Evolutionary conservation across 2,113 vertebrate genomes (phyloP).

Genomic region (Lota lota): DNA sequence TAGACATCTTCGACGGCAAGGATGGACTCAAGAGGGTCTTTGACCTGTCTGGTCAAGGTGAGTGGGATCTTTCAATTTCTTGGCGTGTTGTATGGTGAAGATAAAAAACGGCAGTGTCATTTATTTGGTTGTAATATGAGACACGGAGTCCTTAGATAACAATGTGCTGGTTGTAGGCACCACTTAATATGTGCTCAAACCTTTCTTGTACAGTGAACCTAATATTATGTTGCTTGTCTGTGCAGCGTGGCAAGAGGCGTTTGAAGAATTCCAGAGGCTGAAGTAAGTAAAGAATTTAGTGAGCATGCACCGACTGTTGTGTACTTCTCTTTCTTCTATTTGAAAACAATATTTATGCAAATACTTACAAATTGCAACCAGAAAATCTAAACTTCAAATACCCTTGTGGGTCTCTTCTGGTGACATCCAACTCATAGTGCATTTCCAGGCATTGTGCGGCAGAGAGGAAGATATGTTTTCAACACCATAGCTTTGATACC

Average conservation of each 20-base stretch:
- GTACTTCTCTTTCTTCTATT: conserved; percentile 15
- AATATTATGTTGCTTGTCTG: conserved; percentile 19
- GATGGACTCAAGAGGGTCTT: conserved; percentile 80
- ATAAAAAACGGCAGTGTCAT: no score
- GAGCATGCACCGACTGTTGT: conserved; percentile 11
- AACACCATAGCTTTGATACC: conserved; percentile 15
- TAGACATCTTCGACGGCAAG: conserved; percentile 94
- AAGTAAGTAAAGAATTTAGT: conserved; percentile 84
- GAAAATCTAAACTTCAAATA: conserved; percentile 35
- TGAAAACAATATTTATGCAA: conserved; percentile 41
- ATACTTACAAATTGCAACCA: conserved; percentile 22
- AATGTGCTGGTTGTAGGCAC: no score
- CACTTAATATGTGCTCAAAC: no score
- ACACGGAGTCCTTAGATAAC: no score
- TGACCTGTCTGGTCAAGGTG: conserved; percentile 91
- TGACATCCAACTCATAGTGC: conserved; percentile 20
- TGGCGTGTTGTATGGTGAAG: not conserved
- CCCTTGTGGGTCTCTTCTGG: conserved; percentile 9
- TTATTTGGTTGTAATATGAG: no score
- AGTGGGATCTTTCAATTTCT: conserved; percentile 24
- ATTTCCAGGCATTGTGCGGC: conserved; percentile 54
- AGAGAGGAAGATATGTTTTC: conserved; percentile 14
- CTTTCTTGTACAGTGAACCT: no score
- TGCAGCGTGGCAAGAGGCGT: conserved; percentile 90
- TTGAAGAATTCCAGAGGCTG: conserved; percentile 94